Evolutionary conservation across 2,888 invertebrate species (phyloP), one percentile per base, ranked within the genome.

Genomic region (Busseola fusca): DNA sequence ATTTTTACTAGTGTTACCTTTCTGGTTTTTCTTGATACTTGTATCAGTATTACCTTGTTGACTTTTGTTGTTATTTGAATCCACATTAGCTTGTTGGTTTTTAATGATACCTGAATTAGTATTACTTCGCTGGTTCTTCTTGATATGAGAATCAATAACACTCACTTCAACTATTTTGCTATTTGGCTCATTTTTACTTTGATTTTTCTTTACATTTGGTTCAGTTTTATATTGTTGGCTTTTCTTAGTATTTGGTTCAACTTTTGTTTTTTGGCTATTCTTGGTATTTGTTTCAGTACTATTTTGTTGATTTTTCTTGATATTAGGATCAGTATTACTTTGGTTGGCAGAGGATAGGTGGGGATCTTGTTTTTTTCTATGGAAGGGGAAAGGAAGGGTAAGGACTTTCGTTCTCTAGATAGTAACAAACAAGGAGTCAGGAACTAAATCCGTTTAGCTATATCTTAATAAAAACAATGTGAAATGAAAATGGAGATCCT

Each of bases 381-480:
- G 88, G 89, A 88, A 93, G 91, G 89, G 95, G 94, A 94, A 94
- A 95, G 95, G 95, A 94, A 93, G 94, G 93, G n/a, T 83, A 82
- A 74, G 66, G 69, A 86, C 89, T 87, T 80, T 85, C 68, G 73
- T 67, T 77, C 74, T 64, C 72, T 73, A 74, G 64, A 71, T 82
- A 66, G 83, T 78, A 84, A 91, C 94, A 95, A 95, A 95, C 92
- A 95, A 95, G 95, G 95, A 95, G 95, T 92, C 91, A 95, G 95
- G 95, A 95, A 92, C 85, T 84, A 83, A 78, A 74, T 78, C 76
- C 70, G 76, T 74, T 76, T 79, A 76, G 37, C 68, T 80, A 74
- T 66, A 60, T 66, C 67, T 63, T 58, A 54, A 68, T 74, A 58
- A 78, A 77, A 82, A 82, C 69, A 74, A 78, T 27, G 3, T 76